Evolutionary conservation across 2,797 vertebrate genomes (phyloP).

Genomic region (Triplophysa yarkandensis): DNA sequence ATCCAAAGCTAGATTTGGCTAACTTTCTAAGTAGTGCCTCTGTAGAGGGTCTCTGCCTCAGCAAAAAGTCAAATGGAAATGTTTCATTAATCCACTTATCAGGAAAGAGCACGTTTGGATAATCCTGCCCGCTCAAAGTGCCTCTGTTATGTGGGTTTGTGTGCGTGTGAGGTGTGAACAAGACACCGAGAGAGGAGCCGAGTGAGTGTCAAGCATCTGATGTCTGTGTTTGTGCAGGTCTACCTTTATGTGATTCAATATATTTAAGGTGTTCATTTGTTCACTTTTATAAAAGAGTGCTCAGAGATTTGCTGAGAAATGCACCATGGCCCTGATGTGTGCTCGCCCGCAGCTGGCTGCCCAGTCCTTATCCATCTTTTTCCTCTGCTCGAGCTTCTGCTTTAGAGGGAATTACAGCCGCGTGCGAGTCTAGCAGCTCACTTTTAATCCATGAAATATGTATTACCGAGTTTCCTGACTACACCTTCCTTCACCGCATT

Average conservation of each 20-base stretch:
- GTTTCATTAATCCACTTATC: slow-evolving; percentile 83
- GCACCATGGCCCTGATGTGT: neutral
- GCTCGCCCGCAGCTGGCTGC: neutral
- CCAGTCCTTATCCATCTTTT: slow-evolving; percentile 42
- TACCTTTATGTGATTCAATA: too few relatives aligned
- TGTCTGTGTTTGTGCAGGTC: slow-evolving; percentile 37
- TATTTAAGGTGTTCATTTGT: slow-evolving; percentile 5
- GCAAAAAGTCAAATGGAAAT: slow-evolving; percentile 75
- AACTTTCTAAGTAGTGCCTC: slow-evolving; percentile 80
- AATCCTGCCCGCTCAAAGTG: slow-evolving; percentile 78
- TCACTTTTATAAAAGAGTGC: neutral
- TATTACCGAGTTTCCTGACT: slow-evolving; percentile 49
- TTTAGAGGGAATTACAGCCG: slow-evolving; percentile 49
- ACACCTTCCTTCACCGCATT: slow-evolving; percentile 44
- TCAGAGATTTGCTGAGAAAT: neutral
- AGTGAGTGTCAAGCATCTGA: slow-evolving; percentile 34
- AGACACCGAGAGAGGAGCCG: neutral
- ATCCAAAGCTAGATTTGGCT: slow-evolving; percentile 78
- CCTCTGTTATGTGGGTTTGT: slow-evolving; percentile 69
- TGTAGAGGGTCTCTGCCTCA: slow-evolving; percentile 77
- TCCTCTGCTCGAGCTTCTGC: slow-evolving; percentile 20
- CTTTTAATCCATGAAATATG: slow-evolving; percentile 57
- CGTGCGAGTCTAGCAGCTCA: slow-evolving; percentile 45
- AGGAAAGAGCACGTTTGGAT: slow-evolving; percentile 80
- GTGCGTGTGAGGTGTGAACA: slow-evolving; percentile 46